Evolutionary conservation across 2,797 vertebrate species (phyloP).

Genomic region (Odontamblyopus rebecca): DNA sequence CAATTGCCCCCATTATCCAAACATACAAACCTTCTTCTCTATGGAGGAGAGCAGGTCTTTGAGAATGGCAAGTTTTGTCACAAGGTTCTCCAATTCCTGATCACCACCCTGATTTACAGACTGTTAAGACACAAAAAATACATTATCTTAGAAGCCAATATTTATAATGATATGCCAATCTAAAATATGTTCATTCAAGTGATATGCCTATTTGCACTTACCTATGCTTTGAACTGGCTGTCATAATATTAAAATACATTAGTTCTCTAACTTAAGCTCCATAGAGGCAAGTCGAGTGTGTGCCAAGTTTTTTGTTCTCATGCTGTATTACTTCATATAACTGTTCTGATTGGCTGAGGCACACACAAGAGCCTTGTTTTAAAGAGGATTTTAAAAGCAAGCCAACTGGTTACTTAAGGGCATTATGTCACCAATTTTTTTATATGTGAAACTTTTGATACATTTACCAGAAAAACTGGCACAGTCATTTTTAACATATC

Average conservation of each 20-base stretch:
- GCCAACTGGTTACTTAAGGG: constrained; percentile 14
- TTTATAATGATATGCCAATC: background rate
- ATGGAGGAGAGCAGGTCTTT: constrained; percentile 93
- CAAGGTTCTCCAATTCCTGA: constrained; percentile 91
- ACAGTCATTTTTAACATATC: too few relatives aligned
- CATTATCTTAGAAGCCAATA: background rate
- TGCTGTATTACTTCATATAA: constrained; percentile 1
- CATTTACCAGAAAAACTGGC: background rate
- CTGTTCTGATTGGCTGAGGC: constrained; percentile 11
- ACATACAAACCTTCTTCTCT: constrained; percentile 87
- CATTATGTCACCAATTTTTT: constrained; percentile 20
- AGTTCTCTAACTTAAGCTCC: background rate
- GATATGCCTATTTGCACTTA: background rate
- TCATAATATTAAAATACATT: background rate
- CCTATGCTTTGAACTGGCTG: background rate
- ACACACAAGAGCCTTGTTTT: background rate
- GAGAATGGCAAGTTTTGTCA: constrained; percentile 91
- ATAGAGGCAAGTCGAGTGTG: constrained; percentile 5
- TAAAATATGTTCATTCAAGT: background rate
- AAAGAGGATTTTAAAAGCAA: constrained; percentile 12
- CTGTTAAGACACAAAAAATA: constrained; percentile 57
- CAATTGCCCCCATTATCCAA: background rate
- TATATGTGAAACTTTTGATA: background rate
- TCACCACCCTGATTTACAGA: constrained; percentile 86
- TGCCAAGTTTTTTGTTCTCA: background rate